Evolutionary conservation across 1,140 invertebrate genomes (phyloP).

Genomic region (Onthophagus taurus): DNA sequence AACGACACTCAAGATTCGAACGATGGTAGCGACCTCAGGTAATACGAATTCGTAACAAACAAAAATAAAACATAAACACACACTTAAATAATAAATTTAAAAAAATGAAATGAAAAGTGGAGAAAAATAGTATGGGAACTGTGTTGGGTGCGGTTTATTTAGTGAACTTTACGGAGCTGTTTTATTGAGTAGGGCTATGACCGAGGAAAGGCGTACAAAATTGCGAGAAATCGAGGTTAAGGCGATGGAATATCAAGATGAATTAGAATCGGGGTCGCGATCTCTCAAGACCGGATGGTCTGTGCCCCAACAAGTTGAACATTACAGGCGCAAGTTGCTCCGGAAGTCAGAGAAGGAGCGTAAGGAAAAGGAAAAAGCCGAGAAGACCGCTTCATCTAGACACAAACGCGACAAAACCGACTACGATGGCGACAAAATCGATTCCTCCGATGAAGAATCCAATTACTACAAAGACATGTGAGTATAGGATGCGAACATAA

Average conservation of each 20-base stretch:
- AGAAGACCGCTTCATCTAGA: conserved; percentile 27
- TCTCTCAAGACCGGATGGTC: conserved; percentile 68
- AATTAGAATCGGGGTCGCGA: conserved; percentile 78
- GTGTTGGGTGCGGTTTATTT: not conserved
- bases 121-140: not conserved
- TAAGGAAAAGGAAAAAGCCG: conserved; percentile 31
- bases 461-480: conserved; percentile 35
- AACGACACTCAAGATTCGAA: conserved; percentile 32
- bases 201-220: conserved; percentile 71
- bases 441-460: conserved; percentile 33
- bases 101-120: not conserved
- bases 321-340: conserved; percentile 84
- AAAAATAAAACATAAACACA: not conserved
- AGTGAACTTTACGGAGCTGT: conserved; percentile 17
- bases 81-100: not conserved
- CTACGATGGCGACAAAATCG: conserved; percentile 30
- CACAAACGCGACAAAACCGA: conserved; percentile 33
- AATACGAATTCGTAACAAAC: conserved; percentile 1
- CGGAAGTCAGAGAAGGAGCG: conserved; percentile 47
- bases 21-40: conserved; percentile 33
- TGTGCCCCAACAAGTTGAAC: conserved; percentile 75
- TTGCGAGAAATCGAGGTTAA: conserved; percentile 90
- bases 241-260: conserved; percentile 93
- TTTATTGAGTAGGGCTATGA: conserved; percentile 32
- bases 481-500: conserved; percentile 21